Conservation (phyloP, 2,888 invertebrate species). For the Acholoe squamosa region DNA sequence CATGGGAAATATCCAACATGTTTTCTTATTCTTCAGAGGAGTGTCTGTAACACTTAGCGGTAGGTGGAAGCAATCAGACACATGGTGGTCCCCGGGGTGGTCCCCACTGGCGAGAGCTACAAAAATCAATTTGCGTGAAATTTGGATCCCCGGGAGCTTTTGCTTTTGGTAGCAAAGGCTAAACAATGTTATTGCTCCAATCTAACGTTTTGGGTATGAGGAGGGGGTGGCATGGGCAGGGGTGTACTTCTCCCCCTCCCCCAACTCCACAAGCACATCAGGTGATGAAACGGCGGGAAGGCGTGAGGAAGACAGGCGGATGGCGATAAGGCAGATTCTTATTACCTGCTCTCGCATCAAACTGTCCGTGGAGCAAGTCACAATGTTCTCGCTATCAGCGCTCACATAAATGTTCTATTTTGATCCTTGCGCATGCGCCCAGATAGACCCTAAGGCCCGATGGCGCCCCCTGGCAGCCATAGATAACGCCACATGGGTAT, state of each 20-base stretch:
- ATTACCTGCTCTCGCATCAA: neutral
- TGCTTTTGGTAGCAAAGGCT: neutral
- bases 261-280: neutral
- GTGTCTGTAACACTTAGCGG: too few relatives aligned
- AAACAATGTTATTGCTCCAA: neutral
- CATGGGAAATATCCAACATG: too few relatives aligned
- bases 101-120: too few relatives aligned
- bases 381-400: constrained; percentile 11
- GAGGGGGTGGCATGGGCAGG: neutral
- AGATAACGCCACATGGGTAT: constrained; percentile 42
- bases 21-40: too few relatives aligned
- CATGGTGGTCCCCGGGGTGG: too few relatives aligned
- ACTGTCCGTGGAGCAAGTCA: constrained; percentile 26
- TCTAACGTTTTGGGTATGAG: neutral
- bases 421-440: constrained; percentile 35
- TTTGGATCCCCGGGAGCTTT: neutral
- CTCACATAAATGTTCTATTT: constrained; percentile 43
- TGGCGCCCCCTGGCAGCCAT: constrained; percentile 47
- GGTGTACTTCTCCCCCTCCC: neutral
- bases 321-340: constrained; percentile 41
- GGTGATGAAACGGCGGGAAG: constrained; percentile 24
- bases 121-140: constrained; percentile 53
- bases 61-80: too few relatives aligned
- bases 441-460: neutral
- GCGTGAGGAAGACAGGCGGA: constrained; percentile 21